Evolutionary conservation across 2,113 vertebrate species (phyloP).

Genomic region (Laticauda laticaudata): DNA sequence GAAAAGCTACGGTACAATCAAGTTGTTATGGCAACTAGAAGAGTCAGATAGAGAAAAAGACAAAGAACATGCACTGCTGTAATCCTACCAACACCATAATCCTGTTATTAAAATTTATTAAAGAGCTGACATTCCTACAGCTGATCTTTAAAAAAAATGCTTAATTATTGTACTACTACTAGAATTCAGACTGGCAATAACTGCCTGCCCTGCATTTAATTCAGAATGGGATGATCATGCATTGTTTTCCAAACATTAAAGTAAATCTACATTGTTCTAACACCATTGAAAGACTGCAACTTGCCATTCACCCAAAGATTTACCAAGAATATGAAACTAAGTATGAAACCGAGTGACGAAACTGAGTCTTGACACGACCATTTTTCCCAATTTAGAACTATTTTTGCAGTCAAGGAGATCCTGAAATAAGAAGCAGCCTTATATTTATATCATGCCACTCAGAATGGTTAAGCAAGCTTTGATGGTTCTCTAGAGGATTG

Average conservation of each 20-base stretch:
- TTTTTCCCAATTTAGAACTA: background rate
- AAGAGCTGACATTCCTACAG: conserved; percentile 12
- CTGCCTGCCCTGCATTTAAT: background rate
- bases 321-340: background rate
- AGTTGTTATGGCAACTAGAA: conserved; percentile 79
- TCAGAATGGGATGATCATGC: background rate
- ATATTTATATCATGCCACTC: background rate
- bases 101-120: conserved; percentile 35
- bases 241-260: background rate
- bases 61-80: conserved; percentile 16
- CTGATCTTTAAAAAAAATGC: conserved; percentile 32
- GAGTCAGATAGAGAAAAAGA: conserved; percentile 53
- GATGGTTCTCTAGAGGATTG: background rate
- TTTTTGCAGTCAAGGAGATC: background rate
- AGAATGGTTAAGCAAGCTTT: background rate
- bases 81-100: conserved; percentile 22
- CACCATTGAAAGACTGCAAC: background rate
- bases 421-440: background rate
- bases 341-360: background rate
- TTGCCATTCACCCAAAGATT: background rate
- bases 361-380: no score
- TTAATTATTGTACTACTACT: conserved; percentile 6
- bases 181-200: background rate
- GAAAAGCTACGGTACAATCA: conserved; percentile 61
- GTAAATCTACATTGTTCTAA: background rate